Evolutionary conservation across 2,888 invertebrate genomes (phyloP).

Genomic region (Polylopha cassiicola): DNA sequence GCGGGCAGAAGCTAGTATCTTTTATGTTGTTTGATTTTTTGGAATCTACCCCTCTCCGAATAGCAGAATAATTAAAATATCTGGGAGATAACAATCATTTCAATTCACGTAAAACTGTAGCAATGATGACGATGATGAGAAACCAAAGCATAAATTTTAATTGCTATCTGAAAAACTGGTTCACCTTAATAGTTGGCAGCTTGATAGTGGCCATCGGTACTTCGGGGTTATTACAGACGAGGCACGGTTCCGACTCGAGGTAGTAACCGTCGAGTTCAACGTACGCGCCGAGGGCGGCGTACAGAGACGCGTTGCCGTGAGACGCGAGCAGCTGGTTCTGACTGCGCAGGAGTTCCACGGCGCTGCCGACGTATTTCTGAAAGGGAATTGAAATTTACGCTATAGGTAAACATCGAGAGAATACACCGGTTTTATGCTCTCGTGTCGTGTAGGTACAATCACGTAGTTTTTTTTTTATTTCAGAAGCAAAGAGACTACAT

Average conservation of each 20-base stretch:
- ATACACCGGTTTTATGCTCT: too few species aligned
- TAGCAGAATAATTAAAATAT: too few species aligned
- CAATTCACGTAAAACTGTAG: too few species aligned
- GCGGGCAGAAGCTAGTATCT: too few species aligned
- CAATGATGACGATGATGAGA: too few species aligned
- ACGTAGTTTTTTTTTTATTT: too few species aligned
- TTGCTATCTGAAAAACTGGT: slow-evolving; percentile 21
- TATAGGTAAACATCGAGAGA: neutral
- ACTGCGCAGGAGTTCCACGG: slow-evolving; percentile 89
- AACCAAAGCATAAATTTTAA: too few species aligned
- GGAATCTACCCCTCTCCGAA: too few species aligned
- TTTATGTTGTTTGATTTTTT: too few species aligned
- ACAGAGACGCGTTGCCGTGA: slow-evolving; percentile 96
- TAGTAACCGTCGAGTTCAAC: slow-evolving; percentile 98
- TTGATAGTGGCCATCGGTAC: slow-evolving; percentile 94
- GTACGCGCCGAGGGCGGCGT: slow-evolving; percentile 93
- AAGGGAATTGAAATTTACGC: slow-evolving; percentile 24
- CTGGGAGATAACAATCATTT: too few species aligned
- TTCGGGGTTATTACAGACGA: slow-evolving; percentile 98
- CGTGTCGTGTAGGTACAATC: too few species aligned
- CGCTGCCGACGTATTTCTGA: slow-evolving; percentile 89
- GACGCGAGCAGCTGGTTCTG: slow-evolving; percentile 92
- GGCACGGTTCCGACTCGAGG: slow-evolving; percentile 96
- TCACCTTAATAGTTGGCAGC: slow-evolving; percentile 92
- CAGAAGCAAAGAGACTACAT: too few species aligned